These are phyloP conservation scores for Drosophila mayri DNA, from an alignment of 1,140 invertebrate species.

Conservation along the genomic window DNA sequence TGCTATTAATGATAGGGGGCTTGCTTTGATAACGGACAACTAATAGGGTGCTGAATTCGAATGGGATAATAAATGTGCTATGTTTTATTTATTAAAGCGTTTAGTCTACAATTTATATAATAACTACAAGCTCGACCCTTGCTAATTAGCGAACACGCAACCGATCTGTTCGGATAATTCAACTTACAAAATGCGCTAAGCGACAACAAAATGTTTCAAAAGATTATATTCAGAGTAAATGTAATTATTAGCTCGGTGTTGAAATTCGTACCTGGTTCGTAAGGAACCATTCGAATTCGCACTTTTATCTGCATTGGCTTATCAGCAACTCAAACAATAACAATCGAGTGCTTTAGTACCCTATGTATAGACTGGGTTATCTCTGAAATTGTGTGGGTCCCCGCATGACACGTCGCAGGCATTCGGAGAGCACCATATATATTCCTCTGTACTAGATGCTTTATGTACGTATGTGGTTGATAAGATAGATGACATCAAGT, in stretches of 20 bases:
- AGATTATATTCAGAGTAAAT: neutral
- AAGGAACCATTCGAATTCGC: slow-evolving; percentile 14
- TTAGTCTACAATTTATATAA: neutral
- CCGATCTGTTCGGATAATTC: slow-evolving; percentile 11
- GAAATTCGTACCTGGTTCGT: slow-evolving; percentile 11
- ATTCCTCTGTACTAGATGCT: neutral
- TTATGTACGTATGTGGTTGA: slow-evolving; percentile 1
- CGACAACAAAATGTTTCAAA: neutral
- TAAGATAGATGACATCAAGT: slow-evolving; percentile 30
- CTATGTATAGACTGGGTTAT: slow-evolving; percentile 28
- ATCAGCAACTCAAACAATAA: slow-evolving; percentile 57
- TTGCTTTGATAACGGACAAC: slow-evolving; percentile 1
- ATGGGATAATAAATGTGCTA: neutral
- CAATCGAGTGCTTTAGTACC: slow-evolving; percentile 68
- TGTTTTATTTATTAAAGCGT: neutral
- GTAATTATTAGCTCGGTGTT: neutral
- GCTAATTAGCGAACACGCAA: slow-evolving; percentile 36
- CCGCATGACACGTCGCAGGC: slow-evolving; percentile 29
- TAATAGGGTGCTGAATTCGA: slow-evolving; percentile 2
- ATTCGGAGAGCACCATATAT: neutral
- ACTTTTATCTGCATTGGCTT: slow-evolving; percentile 16
- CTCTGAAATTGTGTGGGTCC: slow-evolving; percentile 13
- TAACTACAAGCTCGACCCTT: neutral
- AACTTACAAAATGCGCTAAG: slow-evolving; percentile 8
- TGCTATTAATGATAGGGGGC: slow-evolving; percentile 4